Base-by-base conservation (phyloP, 2,113 vertebrate genomes). In the Callithrix jacchus region DNA sequence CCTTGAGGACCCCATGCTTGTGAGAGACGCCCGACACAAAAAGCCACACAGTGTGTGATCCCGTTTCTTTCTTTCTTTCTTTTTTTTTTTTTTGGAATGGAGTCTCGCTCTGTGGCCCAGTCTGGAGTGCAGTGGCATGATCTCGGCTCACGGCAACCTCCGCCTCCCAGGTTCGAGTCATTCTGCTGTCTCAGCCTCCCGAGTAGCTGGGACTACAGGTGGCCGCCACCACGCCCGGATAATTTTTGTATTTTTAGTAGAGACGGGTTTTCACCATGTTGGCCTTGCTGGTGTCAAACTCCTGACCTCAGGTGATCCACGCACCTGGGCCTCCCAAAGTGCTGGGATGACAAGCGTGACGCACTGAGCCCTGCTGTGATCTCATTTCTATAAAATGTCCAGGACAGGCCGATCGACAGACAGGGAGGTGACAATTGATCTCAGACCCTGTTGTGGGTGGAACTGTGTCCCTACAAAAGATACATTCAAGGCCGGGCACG, bases 191-290 rank as follows among this genome's bases (percentile, higher is more conserved):
- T 61, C 58, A 61, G 58, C 58, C 58, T 61, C 11, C 58, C 4
- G 27, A 61, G 25, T 30, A 61, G 25, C 58, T 61, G 58, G 58
- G 58, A 30, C 4, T 61, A 61, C 58, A 64, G 61, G 11, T 11
- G 1, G 11, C 25, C 0, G 5, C 61, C 25, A 64, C 27, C 61
- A 30, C 0, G 5, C 61, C 27, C 3, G 2, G 61, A 0, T 30
- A 64, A 64, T 64, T 30, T 64, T 30, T 2, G 2, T 64, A 30
- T 27, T 13, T 30, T 64, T 64, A 30, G 61, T 64, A 64, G 11
- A 64, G 61, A 30, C 1, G 5, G 61, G 61, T 25, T 64, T 64
- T 64, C 2, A 0, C 27, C 11, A 12, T 64, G 27, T 64, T 64
- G 61, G 61, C 61, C 27, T 6, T 1, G 61, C 27, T 64, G 27